These are phyloP conservation scores for Allygus modestus DNA, from an alignment of 2,888 invertebrate species.

Conservation along the genomic window DNA sequence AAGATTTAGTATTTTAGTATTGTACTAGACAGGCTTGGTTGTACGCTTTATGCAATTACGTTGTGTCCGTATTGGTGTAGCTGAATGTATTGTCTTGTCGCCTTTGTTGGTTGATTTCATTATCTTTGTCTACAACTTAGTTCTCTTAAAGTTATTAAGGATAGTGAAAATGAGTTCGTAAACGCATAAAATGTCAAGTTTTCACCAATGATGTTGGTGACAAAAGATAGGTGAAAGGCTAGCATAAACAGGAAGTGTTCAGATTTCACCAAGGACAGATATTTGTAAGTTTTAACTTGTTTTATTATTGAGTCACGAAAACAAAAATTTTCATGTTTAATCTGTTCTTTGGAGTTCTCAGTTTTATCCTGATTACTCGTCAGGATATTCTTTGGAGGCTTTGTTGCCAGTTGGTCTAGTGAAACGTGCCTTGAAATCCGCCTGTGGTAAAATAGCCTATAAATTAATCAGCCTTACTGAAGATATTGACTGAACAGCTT, in stretches of 20 bases:
- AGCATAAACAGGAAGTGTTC: slow-evolving; percentile 52
- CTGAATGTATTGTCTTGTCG: neutral
- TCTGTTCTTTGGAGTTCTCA: no score
- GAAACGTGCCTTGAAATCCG: no score
- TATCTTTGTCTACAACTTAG: neutral
- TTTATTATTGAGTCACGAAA: neutral
- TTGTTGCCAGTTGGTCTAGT: no score
- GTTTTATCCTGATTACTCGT: no score
- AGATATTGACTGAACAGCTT: no score
- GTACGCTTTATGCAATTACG: neutral
- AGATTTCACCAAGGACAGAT: slow-evolving; percentile 59
- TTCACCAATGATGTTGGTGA: neutral
- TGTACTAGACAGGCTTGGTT: no score
- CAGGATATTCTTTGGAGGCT: no score
- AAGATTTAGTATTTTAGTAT: neutral
- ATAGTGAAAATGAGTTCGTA: slow-evolving; percentile 14
- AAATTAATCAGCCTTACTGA: no score
- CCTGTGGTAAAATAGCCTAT: no score
- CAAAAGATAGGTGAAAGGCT: slow-evolving; percentile 46
- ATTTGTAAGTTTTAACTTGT: slow-evolving; percentile 27
- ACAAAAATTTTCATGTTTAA: no score
- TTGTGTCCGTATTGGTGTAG: slow-evolving; percentile 2
- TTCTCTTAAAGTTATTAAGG: neutral
- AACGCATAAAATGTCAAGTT: neutral
- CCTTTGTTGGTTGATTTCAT: neutral